These are phyloP conservation scores for Labeo catla DNA, from an alignment of 2,113 vertebrate species.

Conservation along the genomic window DNA sequence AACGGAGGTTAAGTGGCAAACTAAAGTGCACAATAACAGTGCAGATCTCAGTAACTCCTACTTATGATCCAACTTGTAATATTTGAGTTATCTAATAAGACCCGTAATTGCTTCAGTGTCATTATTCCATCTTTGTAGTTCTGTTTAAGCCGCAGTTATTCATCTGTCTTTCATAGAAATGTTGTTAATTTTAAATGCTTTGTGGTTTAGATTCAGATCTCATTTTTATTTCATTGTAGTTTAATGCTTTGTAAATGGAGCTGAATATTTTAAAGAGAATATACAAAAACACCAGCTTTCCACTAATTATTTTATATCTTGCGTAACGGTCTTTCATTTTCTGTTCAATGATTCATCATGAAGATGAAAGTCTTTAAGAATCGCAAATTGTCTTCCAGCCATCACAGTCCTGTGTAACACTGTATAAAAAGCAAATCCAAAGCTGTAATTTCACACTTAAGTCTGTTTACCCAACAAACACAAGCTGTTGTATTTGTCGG, in stretches of 20 bases:
- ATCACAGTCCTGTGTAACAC: constrained; percentile 27
- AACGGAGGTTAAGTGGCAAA: background rate
- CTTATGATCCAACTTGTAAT: constrained; percentile 13
- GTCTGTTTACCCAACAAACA: constrained; percentile 37
- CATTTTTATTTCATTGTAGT: background rate
- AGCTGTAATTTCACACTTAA: constrained; percentile 26
- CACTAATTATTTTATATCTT: background rate
- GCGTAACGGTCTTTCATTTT: constrained; percentile 23
- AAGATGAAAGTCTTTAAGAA: constrained; percentile 7
- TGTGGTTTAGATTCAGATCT: background rate
- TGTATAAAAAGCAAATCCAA: constrained; percentile 15
- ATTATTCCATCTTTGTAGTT: background rate
- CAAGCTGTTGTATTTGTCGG: constrained; percentile 28
- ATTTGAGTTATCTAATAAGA: background rate
- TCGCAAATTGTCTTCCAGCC: background rate
- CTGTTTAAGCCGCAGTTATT: background rate
- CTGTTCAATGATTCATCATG: background rate
- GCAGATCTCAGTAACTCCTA: background rate
- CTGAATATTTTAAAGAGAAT: background rate
- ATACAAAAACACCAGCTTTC: background rate
- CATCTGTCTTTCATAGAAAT: background rate
- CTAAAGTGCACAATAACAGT: background rate
- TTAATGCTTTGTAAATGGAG: background rate
- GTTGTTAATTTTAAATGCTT: background rate
- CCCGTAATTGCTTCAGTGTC: background rate